Base-by-base conservation (phyloP, 2,113 vertebrate genomes). In the Elaphurus davidianus region DNA sequence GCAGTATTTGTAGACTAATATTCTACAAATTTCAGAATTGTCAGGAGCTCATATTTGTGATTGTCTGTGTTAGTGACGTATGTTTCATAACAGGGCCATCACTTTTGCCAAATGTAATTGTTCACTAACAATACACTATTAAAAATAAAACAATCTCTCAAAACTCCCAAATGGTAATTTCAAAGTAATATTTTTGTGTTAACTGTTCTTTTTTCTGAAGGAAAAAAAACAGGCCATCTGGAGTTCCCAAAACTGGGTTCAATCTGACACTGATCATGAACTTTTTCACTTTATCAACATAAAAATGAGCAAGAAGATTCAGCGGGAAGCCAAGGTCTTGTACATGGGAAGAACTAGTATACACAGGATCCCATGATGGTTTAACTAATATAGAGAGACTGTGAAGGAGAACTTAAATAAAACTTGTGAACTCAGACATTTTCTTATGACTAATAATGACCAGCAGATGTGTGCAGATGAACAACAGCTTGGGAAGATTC, bases 401-500 rank as follows among this genome's bases (percentile, higher is more conserved):
- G 43, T 91, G 89, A 89, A 88, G 40, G 57, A 96, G 67, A 96
- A 78, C 25, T 47, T 89, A 83, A 97, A 52, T 76, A 89, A 93
- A 96, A 71, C 28, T 50, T 94, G 88, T 82, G 83, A 97, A 94
- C 76, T 88, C 87, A 94, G 84, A 57, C 30, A 40, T 94, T 97
- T 96, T 91, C 36, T 25, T 84, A 40, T 96, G 97, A 96, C 86
- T 96, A 97, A 93, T 96, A 83, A 96, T 64, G 50, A 96, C 67
- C 28, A 93, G 88, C 97, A 97, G 93, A 98, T 97, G 96, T 93
- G 60, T 67, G 30, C 67, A 93, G 89, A 96, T 93, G 89, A 95
- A 67, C 25, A 88, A 88, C 83, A 93, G 86, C 91, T 95, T 91
- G 89, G 83, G 76, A 95, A 87, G 30, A n/a, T 96, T 86, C 59